Evolutionary conservation across 2,888 invertebrate genomes (phyloP).

Genomic region (Eumerus sabulonum): DNA sequence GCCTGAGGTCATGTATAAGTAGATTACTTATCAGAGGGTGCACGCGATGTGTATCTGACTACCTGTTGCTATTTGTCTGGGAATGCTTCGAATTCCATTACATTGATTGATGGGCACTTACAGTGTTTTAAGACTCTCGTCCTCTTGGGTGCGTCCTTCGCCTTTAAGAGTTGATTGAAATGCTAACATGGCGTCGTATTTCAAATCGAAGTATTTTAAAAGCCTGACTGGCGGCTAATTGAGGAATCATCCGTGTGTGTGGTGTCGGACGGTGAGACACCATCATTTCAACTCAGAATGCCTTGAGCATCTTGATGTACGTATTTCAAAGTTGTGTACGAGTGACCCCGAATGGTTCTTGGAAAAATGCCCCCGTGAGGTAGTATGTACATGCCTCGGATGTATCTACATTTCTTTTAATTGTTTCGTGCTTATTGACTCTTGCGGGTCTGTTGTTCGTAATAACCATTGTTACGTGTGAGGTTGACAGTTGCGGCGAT

Average conservation of each 20-base stretch:
- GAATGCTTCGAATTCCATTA: slow-evolving; percentile 37
- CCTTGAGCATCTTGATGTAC: too few relatives aligned
- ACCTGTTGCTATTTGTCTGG: slow-evolving; percentile 34
- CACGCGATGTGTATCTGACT: slow-evolving; percentile 27
- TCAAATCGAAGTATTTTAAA: slow-evolving; percentile 26
- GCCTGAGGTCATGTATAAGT: neutral
- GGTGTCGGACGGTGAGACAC: neutral
- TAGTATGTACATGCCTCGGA: too few relatives aligned
- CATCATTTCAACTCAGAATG: neutral
- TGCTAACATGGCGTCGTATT: slow-evolving; percentile 18
- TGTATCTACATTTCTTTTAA: slow-evolving; percentile 1
- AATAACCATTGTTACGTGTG: slow-evolving; percentile 45
- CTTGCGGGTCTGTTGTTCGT: slow-evolving; percentile 16
- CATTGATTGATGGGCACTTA: slow-evolving; percentile 55
- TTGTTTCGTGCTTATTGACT: slow-evolving; percentile 1
- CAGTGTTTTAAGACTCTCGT: too few relatives aligned
- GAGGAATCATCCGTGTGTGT: slow-evolving; percentile 28
- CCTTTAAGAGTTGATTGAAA: neutral
- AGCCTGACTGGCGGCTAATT: slow-evolving; percentile 28
- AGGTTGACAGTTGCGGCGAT: slow-evolving; percentile 9
- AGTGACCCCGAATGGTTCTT: slow-evolving; percentile 6
- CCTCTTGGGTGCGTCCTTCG: too few relatives aligned
- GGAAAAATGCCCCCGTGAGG: neutral
- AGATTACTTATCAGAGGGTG: neutral
- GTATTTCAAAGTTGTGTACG: neutral